A percentile compares a stretch with the other conserved stretches of the same genome.
phyloP scores from a whole-genome alignment of 2,888 invertebrate species.

The Synanthedon tipuliformis region DNA sequence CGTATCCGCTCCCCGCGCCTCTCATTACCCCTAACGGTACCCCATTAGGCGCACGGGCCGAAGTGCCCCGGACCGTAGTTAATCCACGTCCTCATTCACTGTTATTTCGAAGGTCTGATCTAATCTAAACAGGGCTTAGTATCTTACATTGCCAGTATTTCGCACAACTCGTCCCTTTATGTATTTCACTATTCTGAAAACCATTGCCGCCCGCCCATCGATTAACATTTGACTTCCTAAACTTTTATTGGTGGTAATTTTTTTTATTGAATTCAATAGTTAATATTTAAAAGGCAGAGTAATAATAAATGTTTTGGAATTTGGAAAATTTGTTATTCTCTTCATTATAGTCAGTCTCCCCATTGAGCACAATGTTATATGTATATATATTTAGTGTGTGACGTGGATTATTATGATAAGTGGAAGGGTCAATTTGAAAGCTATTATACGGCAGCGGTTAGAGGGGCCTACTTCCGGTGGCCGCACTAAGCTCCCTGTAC shows the following conservation, averaged over 20 bases:
- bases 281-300: not conserved
- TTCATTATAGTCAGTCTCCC: too few species aligned
- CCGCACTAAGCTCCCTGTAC: conserved; percentile 64
- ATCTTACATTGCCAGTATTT: conserved; percentile 65
- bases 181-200: conserved; percentile 59
- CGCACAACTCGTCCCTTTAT: conserved; percentile 66
- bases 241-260: conserved; percentile 45
- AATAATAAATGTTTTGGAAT: too few species aligned
- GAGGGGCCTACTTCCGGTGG: conserved; percentile 64
- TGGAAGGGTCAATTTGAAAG: conserved; percentile 64
- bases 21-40: conserved; percentile 64
- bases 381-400: not conserved
- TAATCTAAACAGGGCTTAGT: conserved; percentile 70
- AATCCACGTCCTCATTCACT: conserved; percentile 71
- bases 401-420: conserved; percentile 19
- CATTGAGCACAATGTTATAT: too few species aligned
- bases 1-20: conserved; percentile 43
- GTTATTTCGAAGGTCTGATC: conserved; percentile 71
- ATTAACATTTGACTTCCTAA: conserved; percentile 55
- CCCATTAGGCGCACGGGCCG: conserved; percentile 67
- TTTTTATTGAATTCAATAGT: conserved; percentile 42
- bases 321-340: too few species aligned
- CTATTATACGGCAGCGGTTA: conserved; percentile 65
- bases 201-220: conserved; percentile 33
- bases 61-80: conserved; percentile 68